phyloP scores from a whole-genome alignment of 2,113 vertebrate species.

The Silurus asotus region DNA sequence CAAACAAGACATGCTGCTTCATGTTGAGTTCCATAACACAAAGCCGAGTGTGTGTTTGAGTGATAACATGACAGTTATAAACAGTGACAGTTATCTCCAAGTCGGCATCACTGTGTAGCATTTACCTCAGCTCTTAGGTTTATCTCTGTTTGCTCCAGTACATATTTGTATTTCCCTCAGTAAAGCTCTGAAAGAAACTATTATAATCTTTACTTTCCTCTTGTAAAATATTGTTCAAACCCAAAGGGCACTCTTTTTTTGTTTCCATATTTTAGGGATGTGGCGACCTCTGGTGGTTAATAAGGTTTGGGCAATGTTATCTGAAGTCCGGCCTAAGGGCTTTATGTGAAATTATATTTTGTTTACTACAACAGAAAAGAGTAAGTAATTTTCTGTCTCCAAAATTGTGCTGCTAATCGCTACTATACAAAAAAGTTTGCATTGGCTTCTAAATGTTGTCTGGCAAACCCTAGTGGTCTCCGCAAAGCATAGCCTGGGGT shows the following conservation, averaged over 20 bases:
- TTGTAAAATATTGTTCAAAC: background rate
- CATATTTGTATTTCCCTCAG: background rate
- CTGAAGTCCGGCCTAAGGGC: background rate
- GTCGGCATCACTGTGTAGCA: background rate
- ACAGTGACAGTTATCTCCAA: constrained; percentile 42
- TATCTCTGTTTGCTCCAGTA: constrained; percentile 4
- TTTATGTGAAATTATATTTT: background rate
- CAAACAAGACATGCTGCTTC: constrained; percentile 44
- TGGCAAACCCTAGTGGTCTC: background rate
- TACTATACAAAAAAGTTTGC: background rate
- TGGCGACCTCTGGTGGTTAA: constrained; percentile 54
- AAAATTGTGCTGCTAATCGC: background rate
- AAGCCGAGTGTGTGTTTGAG: constrained; percentile 20
- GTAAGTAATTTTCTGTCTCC: background rate
- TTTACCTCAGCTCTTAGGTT: background rate
- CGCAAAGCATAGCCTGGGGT: background rate
- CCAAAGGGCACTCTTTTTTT: background rate
- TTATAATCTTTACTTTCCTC: background rate
- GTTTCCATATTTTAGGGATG: background rate
- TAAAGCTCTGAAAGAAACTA: background rate
- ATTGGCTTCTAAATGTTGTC: background rate
- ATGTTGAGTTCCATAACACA: constrained; percentile 26
- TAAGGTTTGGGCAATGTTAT: accelerated
- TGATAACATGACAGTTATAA: constrained; percentile 42
- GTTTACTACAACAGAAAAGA: background rate